Base-by-base conservation (phyloP, 2,888 invertebrate species). In the Tachina fera region DNA sequence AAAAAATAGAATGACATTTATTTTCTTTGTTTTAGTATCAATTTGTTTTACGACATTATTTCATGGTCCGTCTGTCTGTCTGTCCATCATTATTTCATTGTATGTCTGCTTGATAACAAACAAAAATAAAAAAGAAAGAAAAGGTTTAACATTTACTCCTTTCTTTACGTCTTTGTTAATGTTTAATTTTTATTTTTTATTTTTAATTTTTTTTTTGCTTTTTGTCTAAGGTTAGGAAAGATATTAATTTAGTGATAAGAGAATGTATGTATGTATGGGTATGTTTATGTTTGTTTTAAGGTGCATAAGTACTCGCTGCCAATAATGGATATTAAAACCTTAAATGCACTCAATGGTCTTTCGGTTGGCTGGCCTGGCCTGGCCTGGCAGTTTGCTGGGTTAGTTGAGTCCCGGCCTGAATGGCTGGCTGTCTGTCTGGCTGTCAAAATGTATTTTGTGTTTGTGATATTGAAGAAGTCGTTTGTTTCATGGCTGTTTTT, bases 241-340 rank as follows among this genome's bases (percentile, higher is more conserved):
- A 86, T 83, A 83, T 83, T 71, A 76, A 83, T 86, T 86, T 79
- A 53, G 47, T 83, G 86, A 86, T 86, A 86, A 79, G 79, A 79
- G 77, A 68, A 68, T 76, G 71, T 49, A 22, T n/a, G n/a, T n/a
- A n/a, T n/a, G n/a, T n/a, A 3, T 3, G 4, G 2, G 31, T 31
- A 45, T 72, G 67, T 10, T 51, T 65, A 58, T 58, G 1, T 72
- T 49, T 60, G 45, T 51, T 6, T 16, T 13, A 58, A 13, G 58
- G 58, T 58, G 31, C 45, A 19, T 22, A 53, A 51, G 53, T 58
- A 65, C 63, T 41, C 53, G 63, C 43, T 31, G 45, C 39, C 61
- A 51, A 65, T 82, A 70, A 61, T 56, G 61, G 22, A 47, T 56
- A 45, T 70, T 22, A 16, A 70, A 78, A n/a, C 51, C 60, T 19